Evolutionary conservation across 2,888 invertebrate genomes (phyloP).

Genomic region (Apamea sordens): DNA sequence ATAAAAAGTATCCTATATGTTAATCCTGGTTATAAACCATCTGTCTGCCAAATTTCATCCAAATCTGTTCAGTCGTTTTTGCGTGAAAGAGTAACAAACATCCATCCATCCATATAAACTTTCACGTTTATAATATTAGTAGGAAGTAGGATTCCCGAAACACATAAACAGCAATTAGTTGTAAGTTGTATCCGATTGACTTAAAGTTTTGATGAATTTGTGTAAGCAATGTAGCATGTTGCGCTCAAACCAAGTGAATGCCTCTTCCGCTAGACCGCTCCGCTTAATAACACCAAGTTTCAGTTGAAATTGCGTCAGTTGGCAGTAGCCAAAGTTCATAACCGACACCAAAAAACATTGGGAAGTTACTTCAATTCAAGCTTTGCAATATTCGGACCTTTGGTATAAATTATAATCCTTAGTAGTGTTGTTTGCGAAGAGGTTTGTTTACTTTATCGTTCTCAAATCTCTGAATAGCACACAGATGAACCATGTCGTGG

Average conservation of each 20-base stretch:
- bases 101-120: no score
- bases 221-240: slow-evolving; percentile 45
- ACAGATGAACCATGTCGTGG: background rate
- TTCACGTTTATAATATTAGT: no score
- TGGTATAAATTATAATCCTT: background rate
- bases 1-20: no score
- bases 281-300: slow-evolving; percentile 59
- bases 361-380: background rate
- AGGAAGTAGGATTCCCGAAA: background rate
- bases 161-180: slow-evolving; percentile 29
- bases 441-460: background rate
- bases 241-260: slow-evolving; percentile 48
- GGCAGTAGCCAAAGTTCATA: slow-evolving; percentile 44
- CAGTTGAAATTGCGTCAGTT: slow-evolving; percentile 51
- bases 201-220: slow-evolving; percentile 63
- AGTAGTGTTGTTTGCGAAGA: background rate
- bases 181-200: slow-evolving; percentile 32
- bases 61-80: no score
- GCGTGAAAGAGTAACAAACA: no score
- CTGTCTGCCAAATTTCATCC: no score
- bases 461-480: background rate
- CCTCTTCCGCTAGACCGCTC: slow-evolving; percentile 46
- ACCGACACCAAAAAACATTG: slow-evolving; percentile 41
- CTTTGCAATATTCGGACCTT: slow-evolving; percentile 3
- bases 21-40: no score